Evolutionary conservation across 2,888 invertebrate genomes (phyloP).

Genomic region (Odontothrips loti): DNA sequence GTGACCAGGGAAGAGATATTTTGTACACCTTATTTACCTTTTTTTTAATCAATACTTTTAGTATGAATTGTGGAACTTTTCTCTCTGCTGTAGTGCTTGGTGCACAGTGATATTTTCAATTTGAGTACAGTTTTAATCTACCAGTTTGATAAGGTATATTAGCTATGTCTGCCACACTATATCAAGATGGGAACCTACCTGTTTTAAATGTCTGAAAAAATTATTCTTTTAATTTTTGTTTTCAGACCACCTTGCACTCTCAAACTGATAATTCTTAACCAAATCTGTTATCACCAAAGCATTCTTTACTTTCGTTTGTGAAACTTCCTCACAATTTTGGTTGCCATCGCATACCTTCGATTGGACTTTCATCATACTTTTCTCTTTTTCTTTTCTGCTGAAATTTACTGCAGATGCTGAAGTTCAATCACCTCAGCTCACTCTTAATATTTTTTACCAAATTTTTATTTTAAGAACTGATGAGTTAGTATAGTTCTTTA

Average conservation of each 20-base stretch:
- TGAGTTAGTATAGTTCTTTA: background rate
- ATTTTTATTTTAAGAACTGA: background rate
- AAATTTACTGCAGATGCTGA: no score
- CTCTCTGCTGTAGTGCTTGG: slow-evolving; percentile 16
- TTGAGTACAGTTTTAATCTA: background rate
- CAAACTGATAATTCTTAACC: background rate
- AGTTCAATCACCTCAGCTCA: background rate
- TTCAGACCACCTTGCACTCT: background rate
- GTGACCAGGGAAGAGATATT: slow-evolving; percentile 24
- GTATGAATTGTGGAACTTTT: background rate
- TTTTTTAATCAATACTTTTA: slow-evolving; percentile 16
- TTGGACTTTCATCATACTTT: background rate
- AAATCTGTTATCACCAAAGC: background rate
- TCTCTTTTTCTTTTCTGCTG: background rate
- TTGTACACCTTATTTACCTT: slow-evolving; percentile 10
- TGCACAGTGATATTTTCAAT: slow-evolving; percentile 14
- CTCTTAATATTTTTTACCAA: background rate
- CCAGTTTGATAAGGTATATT: background rate
- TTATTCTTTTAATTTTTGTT: background rate
- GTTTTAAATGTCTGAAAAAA: no score
- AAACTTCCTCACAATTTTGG: background rate
- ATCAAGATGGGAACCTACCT: no score
- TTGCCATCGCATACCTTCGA: background rate
- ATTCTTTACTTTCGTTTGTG: background rate
- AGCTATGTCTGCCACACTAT: background rate